phyloP scores from a whole-genome alignment of 1,140 invertebrate species.

The Papilio helenus region DNA sequence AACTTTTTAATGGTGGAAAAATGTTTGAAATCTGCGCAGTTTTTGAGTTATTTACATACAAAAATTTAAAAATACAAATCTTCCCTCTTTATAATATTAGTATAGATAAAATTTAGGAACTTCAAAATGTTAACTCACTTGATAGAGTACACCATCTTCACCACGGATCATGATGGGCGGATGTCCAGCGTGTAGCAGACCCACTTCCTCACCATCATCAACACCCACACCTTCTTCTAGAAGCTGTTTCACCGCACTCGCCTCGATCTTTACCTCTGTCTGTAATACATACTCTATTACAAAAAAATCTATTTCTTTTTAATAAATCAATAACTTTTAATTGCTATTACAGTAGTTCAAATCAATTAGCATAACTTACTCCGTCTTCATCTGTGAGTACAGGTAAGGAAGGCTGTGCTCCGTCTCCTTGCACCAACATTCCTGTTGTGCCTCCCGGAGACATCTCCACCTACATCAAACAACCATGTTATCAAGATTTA shows the following conservation, averaged over 20 bases:
- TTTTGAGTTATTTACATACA: too few species aligned
- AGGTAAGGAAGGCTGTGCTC: constrained; percentile 74
- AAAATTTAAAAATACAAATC: too few species aligned
- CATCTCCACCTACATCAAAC: constrained; percentile 84
- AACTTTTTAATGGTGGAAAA: too few species aligned
- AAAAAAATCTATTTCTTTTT: too few species aligned
- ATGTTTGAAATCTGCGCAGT: too few species aligned
- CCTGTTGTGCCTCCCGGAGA: constrained; percentile 86
- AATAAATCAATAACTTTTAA: too few species aligned
- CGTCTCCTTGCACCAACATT: constrained; percentile 83
- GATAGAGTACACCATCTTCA: constrained; percentile 87
- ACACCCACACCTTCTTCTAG: constrained; percentile 69
- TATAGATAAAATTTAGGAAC: neutral
- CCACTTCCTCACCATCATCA: constrained; percentile 67
- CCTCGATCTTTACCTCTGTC: constrained; percentile 76
- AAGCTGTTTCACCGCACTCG: constrained; percentile 74
- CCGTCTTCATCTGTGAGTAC: constrained; percentile 80
- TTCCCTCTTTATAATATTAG: too few species aligned
- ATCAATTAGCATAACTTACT: constrained; percentile 55
- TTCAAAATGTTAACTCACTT: constrained; percentile 62
- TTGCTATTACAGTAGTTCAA: neutral
- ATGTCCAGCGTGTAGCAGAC: constrained; percentile 70
- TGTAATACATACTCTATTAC: constrained; percentile 41
- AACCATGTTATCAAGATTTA: too few species aligned
- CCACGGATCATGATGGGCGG: constrained; percentile 86